Percentiles rank a stretch among this genome's conserved stretches.
These are phyloP conservation scores for Fukomys damarensis DNA, from an alignment of 2,113 vertebrate species.

Conservation along the genomic window DNA sequence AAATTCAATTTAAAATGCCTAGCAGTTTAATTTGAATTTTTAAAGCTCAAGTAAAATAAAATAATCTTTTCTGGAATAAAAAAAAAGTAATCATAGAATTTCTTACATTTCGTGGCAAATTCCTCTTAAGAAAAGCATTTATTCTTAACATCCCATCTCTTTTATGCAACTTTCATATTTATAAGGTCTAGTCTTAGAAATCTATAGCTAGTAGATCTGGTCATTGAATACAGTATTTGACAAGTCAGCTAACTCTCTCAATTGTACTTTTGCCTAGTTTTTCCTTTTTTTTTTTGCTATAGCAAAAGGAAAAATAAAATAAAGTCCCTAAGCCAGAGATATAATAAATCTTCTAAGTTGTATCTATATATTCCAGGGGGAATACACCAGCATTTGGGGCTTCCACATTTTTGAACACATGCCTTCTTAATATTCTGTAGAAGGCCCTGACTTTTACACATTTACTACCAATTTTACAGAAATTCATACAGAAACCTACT, in stretches of 20 bases:
- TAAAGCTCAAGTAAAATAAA: conserved; percentile 76
- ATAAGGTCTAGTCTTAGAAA: conserved; percentile 29
- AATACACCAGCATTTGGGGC: not conserved
- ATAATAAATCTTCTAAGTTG: not conserved
- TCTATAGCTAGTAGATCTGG: not conserved
- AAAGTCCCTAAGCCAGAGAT: not conserved
- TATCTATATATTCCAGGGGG: not conserved
- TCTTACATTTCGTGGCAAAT: conserved; percentile 68
- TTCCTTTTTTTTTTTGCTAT: not conserved
- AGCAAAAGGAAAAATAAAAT: not conserved
- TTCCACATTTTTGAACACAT: conserved; percentile 58
- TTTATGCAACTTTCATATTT: conserved; percentile 52
- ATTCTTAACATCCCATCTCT: conserved; percentile 52
- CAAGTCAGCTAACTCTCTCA: not conserved
- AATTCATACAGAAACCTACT: conserved; percentile 68
- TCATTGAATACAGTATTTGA: conserved; percentile 27
- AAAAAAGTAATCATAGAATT: conserved; percentile 68
- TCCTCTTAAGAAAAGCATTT: conserved; percentile 68
- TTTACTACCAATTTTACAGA: conserved; percentile 72
- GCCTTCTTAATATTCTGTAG: conserved; percentile 36
- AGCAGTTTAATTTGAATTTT: conserved; percentile 63
- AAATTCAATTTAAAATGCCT: conserved; percentile 53
- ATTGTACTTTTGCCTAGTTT: not conserved
- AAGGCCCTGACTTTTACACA: conserved; percentile 20
- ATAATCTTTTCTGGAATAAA: conserved; percentile 71